phyloP scores from a whole-genome alignment of 2,797 vertebrate species.

The Bradypus variegatus region DNA sequence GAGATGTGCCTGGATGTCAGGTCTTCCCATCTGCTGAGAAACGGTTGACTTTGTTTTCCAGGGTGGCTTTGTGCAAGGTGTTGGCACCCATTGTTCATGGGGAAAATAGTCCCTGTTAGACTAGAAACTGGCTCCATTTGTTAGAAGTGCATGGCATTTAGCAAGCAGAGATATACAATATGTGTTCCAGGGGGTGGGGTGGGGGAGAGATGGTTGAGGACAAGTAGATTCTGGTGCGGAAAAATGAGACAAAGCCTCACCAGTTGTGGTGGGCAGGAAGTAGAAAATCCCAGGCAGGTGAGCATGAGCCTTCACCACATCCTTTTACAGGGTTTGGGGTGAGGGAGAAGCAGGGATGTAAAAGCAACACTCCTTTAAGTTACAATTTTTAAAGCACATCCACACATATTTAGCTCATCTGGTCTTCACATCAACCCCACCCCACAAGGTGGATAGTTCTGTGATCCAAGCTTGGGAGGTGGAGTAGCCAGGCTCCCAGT shows the following conservation, averaged over 20 bases:
- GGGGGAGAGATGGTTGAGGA: background rate
- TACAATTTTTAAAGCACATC: background rate
- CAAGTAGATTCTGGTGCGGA: background rate
- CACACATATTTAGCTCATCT: background rate
- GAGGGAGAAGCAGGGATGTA: background rate
- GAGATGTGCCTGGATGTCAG: background rate
- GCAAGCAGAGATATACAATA: background rate
- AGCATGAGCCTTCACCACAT: background rate
- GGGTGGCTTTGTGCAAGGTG: background rate
- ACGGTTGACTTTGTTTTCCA: background rate
- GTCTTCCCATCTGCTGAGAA: background rate
- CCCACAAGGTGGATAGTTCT: background rate
- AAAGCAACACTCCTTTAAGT: background rate
- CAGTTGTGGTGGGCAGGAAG: background rate
- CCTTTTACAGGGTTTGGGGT: background rate
- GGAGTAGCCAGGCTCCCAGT: background rate
- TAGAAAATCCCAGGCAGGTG: background rate
- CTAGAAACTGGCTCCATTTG: background rate
- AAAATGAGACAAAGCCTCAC: background rate
- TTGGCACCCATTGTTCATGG: background rate
- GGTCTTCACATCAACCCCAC: background rate
- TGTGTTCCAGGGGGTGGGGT: background rate
- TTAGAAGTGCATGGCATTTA: background rate
- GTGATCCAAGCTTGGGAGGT: background rate
- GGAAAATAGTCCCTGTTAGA: background rate